These are phyloP conservation scores for Apamea epomidion DNA, from an alignment of 2,888 invertebrate species.

Conservation along the genomic window DNA sequence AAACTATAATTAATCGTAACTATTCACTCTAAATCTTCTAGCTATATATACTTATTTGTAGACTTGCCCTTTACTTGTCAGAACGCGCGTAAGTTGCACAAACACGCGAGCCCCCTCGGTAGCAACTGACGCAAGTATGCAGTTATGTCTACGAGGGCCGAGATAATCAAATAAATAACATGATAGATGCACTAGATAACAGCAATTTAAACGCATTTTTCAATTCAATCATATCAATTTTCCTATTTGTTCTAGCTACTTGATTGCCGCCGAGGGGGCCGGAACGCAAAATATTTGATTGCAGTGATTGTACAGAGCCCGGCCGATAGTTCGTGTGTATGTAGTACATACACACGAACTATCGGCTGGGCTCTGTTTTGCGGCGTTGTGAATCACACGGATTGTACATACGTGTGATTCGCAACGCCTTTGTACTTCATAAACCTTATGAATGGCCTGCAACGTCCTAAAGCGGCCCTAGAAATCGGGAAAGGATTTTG, in stretches of 20 bases:
- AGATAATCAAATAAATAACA: constrained; percentile 56
- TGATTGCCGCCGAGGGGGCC: constrained; percentile 46
- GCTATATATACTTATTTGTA: constrained; percentile 1
- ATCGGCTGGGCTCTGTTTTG: too few relatives aligned
- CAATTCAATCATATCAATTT: constrained; percentile 57
- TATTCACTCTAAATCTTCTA: neutral
- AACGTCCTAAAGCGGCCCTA: neutral
- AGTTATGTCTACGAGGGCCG: constrained; percentile 12
- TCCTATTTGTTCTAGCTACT: constrained; percentile 49
- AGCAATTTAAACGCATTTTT: constrained; percentile 55
- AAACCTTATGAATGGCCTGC: neutral
- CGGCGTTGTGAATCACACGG: too few relatives aligned
- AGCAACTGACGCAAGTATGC: constrained; percentile 16
- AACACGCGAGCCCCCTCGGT: neutral
- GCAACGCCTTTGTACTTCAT: neutral
- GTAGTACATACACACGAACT: too few relatives aligned
- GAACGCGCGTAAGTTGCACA: neutral
- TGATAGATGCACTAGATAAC: constrained; percentile 52
- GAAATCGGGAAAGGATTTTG: neutral
- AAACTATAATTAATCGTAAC: neutral
- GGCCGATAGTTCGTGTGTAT: neutral
- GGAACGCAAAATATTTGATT: constrained; percentile 48
- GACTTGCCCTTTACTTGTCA: neutral
- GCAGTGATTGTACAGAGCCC: constrained; percentile 23
- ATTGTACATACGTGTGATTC: neutral